Base-by-base conservation (phyloP, 2,797 vertebrate genomes). In the Lates japonicus region DNA sequence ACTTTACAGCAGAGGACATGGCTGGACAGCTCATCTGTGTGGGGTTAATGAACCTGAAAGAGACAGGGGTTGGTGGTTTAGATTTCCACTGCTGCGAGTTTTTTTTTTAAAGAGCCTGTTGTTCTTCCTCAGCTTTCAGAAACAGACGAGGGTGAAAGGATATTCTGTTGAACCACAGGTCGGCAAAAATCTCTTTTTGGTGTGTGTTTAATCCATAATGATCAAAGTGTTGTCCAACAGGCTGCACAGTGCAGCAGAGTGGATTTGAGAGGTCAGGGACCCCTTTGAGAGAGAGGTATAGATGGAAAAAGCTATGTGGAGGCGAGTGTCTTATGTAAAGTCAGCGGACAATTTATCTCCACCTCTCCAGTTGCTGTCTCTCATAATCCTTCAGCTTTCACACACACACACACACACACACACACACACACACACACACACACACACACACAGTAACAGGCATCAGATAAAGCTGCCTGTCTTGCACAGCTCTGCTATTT, bases 201-300 rank as follows among this genome's bases (percentile, higher is more conserved):
- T 81, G 54, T 76, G 70, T 17, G 42, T 81, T 80, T 48, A 76
- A 86, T 60, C 73, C 29, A 20, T 3, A 19, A 48, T 66, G 66
- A 61, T 83, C 64, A 85, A 80, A 87, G 85, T 52, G 63, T 35
- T 41, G 64, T 74, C 72, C 73, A 72, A 61, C 76, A 65, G 70
- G 54, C 31, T 51, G 48, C 63, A 86, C 66, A 87, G 44, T 73
- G 52, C 74, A 72, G 83, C 67, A 80, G 74, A 69, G 42, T 41
- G 71, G 81, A 54, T 85, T 66, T 57, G 51, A 76, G 77, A 90
- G 92, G 91, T 92, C 85, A 74, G 22, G 33, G 82, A 92, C 90
- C 91, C 90, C 90, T 91, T 91, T 92, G 85, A 92, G 70, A 78
- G 76, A 55, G 74, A 74, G 70, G 66, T 49, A 83, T 12, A 55